These are phyloP conservation scores for Oxygymnocypris stewartii DNA, from an alignment of 2,113 vertebrate genomes.

Conservation along the genomic window DNA sequence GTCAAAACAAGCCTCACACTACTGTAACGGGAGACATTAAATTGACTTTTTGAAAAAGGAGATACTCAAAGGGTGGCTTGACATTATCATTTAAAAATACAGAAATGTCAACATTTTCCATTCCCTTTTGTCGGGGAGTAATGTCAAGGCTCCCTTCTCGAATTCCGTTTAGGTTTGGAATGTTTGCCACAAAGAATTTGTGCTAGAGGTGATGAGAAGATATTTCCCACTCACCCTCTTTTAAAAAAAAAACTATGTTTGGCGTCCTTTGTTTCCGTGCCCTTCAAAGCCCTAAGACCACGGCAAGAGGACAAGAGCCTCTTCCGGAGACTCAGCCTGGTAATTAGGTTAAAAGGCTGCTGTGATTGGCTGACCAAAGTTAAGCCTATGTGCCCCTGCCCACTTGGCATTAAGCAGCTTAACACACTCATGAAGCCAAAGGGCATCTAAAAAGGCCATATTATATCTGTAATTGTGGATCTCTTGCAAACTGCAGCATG, in stretches of 20 bases:
- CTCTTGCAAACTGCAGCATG: not conserved
- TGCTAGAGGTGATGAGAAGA: not conserved
- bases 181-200: not conserved
- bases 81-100: conserved; percentile 38
- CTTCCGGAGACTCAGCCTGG: not conserved
- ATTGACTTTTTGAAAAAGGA: not conserved
- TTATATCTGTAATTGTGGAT: conserved; percentile 4
- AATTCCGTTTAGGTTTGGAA: not conserved
- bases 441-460: conserved; percentile 8
- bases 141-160: conserved; percentile 5
- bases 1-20: conserved; percentile 9
- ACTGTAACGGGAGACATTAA: not conserved
- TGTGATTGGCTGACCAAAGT: conserved; percentile 60
- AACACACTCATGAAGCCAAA: conserved; percentile 17
- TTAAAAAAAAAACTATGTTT: not conserved
- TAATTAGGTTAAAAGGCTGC: conserved; percentile 60
- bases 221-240: not conserved
- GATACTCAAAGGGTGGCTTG: conserved; percentile 31
- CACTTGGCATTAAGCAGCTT: not conserved
- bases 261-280: not conserved
- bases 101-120: conserved; percentile 38
- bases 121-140: not conserved
- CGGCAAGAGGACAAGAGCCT: conserved; percentile 45
- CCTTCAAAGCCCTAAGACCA: conserved; percentile 43
- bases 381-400: not conserved